phyloP scores from a whole-genome alignment of 2,113 vertebrate species.

The Cheirogaleus medius region DNA sequence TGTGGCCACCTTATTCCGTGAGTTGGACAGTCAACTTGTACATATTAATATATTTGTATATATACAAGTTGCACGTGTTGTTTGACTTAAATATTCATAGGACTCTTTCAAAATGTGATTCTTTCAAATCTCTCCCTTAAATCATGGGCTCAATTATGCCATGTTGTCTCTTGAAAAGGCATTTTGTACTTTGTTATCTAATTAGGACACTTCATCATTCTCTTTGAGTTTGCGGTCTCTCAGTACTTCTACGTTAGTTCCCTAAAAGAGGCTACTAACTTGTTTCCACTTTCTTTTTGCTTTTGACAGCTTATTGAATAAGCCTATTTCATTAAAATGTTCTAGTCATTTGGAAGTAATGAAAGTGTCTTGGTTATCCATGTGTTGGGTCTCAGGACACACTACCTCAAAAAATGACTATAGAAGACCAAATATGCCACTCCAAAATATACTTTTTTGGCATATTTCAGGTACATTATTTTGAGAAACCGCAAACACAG shows the following conservation, averaged over 20 bases:
- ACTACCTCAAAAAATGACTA: not conserved
- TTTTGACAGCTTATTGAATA: conserved; percentile 22
- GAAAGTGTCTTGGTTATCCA: not conserved
- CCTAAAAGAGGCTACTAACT: not conserved
- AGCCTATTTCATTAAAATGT: not conserved
- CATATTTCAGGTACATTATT: not conserved
- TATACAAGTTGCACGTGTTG: not conserved
- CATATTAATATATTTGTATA: not conserved
- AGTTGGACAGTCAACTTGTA: not conserved
- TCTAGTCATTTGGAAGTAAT: not conserved
- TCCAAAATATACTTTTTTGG: not conserved
- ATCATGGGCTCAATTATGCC: not conserved
- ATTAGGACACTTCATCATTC: not conserved
- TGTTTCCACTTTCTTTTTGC: not conserved
- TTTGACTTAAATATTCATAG: conserved; percentile 37
- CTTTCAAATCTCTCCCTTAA: conserved; percentile 20
- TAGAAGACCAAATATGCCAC: not conserved
- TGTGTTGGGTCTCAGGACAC: not conserved
- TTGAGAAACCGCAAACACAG: not conserved
- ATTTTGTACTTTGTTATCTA: not conserved
- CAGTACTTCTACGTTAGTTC: not conserved
- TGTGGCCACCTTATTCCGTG: not conserved
- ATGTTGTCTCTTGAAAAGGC: not conserved
- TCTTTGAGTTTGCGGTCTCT: not conserved
- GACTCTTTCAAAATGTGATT: conserved; percentile 21